Evolutionary conservation across 1,140 invertebrate genomes (phyloP).

Genomic region (Rhagoletis pomonella): DNA sequence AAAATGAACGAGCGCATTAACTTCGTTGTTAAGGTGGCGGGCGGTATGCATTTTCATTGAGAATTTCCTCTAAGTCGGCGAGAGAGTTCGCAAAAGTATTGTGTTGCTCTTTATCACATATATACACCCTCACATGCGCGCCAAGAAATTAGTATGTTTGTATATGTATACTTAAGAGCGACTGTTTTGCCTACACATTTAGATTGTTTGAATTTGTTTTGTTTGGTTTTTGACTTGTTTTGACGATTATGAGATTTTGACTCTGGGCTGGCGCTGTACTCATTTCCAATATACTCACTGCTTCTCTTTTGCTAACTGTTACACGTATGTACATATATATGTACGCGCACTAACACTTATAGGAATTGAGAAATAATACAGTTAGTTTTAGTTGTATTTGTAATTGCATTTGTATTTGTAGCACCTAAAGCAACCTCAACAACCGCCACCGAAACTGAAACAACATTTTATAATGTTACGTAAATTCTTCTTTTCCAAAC

Average conservation of each 20-base stretch:
- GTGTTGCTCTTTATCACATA: not conserved
- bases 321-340: too few relatives aligned
- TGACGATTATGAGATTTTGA: not conserved
- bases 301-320: not conserved
- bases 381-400: too few relatives aligned
- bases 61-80: not conserved
- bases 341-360: not conserved
- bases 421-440: slow-evolving; percentile 52
- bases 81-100: not conserved
- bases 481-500: slow-evolving; percentile 55
- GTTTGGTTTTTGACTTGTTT: not conserved
- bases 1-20: not conserved
- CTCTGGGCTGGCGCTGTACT: not conserved
- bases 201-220: not conserved
- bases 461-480: slow-evolving; percentile 52
- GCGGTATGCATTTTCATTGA: slow-evolving; percentile 9
- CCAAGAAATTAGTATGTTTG: not conserved
- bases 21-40: not conserved
- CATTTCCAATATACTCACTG: not conserved
- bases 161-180: not conserved
- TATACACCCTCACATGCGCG: not conserved
- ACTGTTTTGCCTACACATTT: not conserved
- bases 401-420: slow-evolving; percentile 30
- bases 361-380: not conserved
- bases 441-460: slow-evolving; percentile 38